Evolutionary conservation across 2,888 invertebrate species (phyloP).

Genomic region (Rhaphigaster nebulosa): DNA sequence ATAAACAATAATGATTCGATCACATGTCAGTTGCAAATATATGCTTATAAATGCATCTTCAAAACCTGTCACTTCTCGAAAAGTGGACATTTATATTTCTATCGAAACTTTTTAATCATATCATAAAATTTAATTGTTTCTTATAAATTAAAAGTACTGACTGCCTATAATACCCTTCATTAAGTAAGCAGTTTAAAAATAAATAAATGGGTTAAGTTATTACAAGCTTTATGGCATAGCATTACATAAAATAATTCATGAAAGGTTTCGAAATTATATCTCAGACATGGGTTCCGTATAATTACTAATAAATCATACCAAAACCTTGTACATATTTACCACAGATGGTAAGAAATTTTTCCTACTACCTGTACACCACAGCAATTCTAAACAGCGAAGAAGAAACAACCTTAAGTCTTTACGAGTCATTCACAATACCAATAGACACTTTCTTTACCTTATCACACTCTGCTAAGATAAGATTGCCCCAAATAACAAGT

Average conservation of each 20-base stretch:
- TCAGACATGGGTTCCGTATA: not conserved
- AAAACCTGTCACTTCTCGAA: no score
- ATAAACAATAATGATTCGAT: no score
- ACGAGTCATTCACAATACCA: constrained; percentile 56
- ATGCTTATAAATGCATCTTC: no score
- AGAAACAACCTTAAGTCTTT: constrained; percentile 54
- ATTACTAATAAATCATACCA: not conserved
- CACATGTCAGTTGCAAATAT: no score
- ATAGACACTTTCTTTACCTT: constrained; percentile 47
- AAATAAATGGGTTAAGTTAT: not conserved
- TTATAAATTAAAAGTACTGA: no score
- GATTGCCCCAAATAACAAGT: constrained; percentile 32
- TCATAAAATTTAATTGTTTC: no score
- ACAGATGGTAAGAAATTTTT: not conserved
- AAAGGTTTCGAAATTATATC: not conserved
- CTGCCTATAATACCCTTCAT: not conserved
- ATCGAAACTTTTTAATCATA: no score
- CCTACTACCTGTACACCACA: constrained; percentile 52
- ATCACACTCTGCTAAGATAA: constrained; percentile 45
- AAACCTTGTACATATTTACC: not conserved
- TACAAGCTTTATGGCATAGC: not conserved
- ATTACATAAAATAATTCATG: not conserved
- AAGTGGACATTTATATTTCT: no score
- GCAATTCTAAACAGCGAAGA: constrained; percentile 55
- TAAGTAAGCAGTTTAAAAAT: not conserved